Conservation (phyloP, 2,888 invertebrate species). For the Noctua janthe region DNA sequence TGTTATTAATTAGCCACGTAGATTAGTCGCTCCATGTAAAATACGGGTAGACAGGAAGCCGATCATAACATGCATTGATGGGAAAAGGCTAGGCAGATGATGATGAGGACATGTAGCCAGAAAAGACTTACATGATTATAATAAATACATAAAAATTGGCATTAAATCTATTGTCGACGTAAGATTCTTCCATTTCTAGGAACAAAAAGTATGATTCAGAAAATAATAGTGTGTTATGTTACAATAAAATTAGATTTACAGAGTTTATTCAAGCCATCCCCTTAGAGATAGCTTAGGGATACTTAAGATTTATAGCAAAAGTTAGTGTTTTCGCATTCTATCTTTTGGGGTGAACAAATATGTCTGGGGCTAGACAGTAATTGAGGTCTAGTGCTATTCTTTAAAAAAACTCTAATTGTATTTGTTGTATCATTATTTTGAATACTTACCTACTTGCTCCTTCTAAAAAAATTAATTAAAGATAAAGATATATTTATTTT, state of each 20-base stretch:
- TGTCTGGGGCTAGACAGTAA: background rate
- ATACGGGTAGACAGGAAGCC: background rate
- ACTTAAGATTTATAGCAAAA: constrained; percentile 11
- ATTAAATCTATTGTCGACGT: background rate
- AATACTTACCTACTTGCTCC: too few relatives aligned
- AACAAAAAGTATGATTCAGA: background rate
- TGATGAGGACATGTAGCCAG: background rate
- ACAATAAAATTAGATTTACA: background rate
- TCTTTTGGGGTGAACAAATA: background rate
- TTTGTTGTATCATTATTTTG: background rate
- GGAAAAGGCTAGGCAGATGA: background rate
- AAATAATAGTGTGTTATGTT: background rate
- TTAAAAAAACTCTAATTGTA: background rate
- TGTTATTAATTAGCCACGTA: too few relatives aligned
- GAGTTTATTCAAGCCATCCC: too few relatives aligned
- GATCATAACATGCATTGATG: background rate
- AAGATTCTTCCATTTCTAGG: background rate
- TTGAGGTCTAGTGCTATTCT: background rate
- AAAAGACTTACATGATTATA: background rate
- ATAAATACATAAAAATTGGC: background rate
- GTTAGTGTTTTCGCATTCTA: background rate
- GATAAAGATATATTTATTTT: background rate
- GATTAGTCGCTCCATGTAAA: background rate
- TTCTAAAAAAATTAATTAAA: background rate
- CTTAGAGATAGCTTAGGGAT: background rate